Base-by-base conservation (phyloP, 1,140 invertebrate genomes). In the Drosophila funebris region DNA sequence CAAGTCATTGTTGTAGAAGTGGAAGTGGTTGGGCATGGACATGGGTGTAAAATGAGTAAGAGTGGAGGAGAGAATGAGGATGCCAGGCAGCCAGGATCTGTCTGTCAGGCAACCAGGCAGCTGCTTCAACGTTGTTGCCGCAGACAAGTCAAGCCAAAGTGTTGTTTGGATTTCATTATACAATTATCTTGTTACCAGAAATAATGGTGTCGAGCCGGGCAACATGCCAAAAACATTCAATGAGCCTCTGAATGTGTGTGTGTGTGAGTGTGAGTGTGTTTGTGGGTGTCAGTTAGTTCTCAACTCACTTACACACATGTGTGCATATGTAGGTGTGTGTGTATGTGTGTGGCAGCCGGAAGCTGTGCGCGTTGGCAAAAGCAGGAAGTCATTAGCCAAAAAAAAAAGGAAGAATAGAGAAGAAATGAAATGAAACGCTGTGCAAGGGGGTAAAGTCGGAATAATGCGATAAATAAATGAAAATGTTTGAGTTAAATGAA, bases 101-200 rank as follows among this genome's bases (percentile, higher is more conserved):
- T 20, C 31, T 57, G 62, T 44, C 57, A 50, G 20, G n/a, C 39
- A 56, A 16, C 37, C 62, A 31, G 36, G 60, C 50, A 52, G 29
- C 14, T 36, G 33, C 43, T 20, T 44, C 20, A 20, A 11, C 43
- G 24, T 29, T 24, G n/a, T 29, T 27, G 56, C 58, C 52, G 13
- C 70, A 79, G 78, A 63, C 73, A 62, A 81, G 57, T 76, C 64
- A 57, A 50, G 79, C 58, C 76, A 74, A 81, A 87, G 83, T 89
- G 83, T 87, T 87, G 82, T 88, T 88, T 88, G 84, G 83, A 88
- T 89, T 88, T 88, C 83, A 88, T 88, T 88, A 88, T 89, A 79
- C 83, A 88, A 88, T 88, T 88, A 88, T 88, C 83, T 88, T 89
- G 83, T 88, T 88, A 88, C 76, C 84, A 84, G 83, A 88, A 89